phyloP scores from a whole-genome alignment of 2,797 vertebrate genomes.

The Dendrocincla tyrannina region DNA sequence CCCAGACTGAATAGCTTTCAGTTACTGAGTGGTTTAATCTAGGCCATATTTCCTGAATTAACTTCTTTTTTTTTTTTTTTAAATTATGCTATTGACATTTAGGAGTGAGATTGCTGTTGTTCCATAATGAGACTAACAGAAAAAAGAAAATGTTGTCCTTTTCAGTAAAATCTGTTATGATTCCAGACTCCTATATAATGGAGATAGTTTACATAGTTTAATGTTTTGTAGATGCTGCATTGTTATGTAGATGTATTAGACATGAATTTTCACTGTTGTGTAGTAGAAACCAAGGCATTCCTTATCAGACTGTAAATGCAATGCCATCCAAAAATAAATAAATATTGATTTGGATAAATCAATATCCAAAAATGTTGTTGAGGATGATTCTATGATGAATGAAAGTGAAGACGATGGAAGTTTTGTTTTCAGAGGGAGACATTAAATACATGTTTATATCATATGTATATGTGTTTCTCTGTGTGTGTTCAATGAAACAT shows the following conservation, averaged over 20 bases:
- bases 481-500: not conserved
- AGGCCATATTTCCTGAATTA: conserved; percentile 1
- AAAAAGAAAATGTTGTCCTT: not conserved
- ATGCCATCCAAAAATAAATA: not conserved
- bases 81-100: not conserved
- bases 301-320: not conserved
- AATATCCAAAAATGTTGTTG: not conserved
- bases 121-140: not conserved
- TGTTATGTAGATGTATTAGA: not conserved
- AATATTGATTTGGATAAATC: too few species aligned
- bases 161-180: not conserved
- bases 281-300: not conserved
- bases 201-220: not conserved
- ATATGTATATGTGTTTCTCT: not conserved
- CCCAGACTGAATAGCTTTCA: not conserved
- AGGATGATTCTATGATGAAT: not conserved
- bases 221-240: not conserved
- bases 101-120: not conserved
- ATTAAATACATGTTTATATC: not conserved
- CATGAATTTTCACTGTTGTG: not conserved
- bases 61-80: not conserved
- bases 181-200: not conserved
- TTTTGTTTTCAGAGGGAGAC: not conserved
- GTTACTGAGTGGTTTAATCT: not conserved
- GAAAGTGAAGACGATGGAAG: not conserved